A percentile compares a stretch with the other conserved stretches of the same genome.
Evolutionary conservation across 2,113 vertebrate species (phyloP).

Genomic region (Empidonax alnorum): DNA sequence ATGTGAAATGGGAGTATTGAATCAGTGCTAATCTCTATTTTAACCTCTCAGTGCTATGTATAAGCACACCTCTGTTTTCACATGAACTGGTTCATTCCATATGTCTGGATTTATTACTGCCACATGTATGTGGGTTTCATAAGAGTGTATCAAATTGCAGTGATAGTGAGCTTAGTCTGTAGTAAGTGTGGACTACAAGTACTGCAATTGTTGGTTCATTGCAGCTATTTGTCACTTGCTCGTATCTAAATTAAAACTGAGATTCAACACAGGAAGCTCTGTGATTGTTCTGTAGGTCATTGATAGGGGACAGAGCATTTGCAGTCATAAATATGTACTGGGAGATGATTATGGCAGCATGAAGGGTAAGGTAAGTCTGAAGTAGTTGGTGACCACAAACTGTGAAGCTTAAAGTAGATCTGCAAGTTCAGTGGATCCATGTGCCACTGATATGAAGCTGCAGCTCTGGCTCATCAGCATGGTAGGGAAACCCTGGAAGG

Average conservation of each 20-base stretch:
- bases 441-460: neutral
- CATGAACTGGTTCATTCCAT: rapidly evolving
- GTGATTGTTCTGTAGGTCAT: neutral
- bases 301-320: neutral
- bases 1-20: neutral
- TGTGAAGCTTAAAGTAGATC: neutral
- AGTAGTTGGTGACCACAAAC: neutral
- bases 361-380: neutral
- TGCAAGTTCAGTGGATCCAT: neutral
- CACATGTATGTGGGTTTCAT: neutral
- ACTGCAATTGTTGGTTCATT: neutral
- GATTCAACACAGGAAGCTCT: neutral
- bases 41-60: neutral
- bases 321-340: neutral
- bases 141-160: neutral
- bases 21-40: neutral
- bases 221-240: neutral
- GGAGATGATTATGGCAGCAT: rapidly evolving
- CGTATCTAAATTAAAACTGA: neutral
- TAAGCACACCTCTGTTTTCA: neutral
- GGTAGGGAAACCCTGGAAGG: neutral
- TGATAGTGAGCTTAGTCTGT: neutral
- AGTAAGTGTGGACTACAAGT: neutral
- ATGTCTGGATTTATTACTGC: neutral
- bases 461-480: rapidly evolving